Evolutionary conservation across 2,113 vertebrate genomes (phyloP).

Genomic region (Cardinalis cardinalis): DNA sequence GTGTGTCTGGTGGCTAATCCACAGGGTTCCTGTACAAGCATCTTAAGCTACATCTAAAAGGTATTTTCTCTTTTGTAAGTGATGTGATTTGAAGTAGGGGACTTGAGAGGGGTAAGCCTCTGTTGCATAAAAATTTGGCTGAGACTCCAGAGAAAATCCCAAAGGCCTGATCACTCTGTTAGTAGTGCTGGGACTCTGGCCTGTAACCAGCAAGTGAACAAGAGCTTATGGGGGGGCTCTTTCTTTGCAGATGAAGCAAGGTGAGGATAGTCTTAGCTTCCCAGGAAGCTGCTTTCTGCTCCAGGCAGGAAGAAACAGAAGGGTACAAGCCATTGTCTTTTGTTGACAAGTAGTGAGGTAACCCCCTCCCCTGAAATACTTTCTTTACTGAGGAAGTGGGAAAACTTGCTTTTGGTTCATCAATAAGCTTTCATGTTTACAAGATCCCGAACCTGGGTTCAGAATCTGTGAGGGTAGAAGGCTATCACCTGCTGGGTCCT

Average conservation of each 20-base stretch:
- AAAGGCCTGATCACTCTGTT: neutral
- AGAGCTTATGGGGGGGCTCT: neutral
- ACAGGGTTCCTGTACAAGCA: neutral
- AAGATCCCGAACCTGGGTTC: neutral
- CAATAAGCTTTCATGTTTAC: neutral
- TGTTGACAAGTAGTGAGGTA: neutral
- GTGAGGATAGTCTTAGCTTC: neutral
- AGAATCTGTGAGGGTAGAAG: neutral
- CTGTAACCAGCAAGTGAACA: rapidly evolving
- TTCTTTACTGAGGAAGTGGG: neutral
- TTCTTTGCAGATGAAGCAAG: neutral
- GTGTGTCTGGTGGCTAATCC: neutral
- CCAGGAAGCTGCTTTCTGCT: neutral
- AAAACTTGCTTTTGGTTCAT: neutral
- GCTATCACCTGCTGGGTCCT: neutral
- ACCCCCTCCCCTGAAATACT: neutral
- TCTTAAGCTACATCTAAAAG: neutral
- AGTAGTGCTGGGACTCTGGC: neutral
- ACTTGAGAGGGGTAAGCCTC: neutral
- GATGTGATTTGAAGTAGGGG: neutral
- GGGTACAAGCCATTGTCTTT: neutral
- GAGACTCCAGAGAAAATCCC: conserved; percentile 1
- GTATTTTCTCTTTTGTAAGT: conserved; percentile 4
- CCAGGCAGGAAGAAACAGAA: neutral
- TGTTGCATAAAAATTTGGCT: conserved; percentile 32